phyloP scores from a whole-genome alignment of 2,797 vertebrate genomes.

The Coccyzus lansbergi region DNA sequence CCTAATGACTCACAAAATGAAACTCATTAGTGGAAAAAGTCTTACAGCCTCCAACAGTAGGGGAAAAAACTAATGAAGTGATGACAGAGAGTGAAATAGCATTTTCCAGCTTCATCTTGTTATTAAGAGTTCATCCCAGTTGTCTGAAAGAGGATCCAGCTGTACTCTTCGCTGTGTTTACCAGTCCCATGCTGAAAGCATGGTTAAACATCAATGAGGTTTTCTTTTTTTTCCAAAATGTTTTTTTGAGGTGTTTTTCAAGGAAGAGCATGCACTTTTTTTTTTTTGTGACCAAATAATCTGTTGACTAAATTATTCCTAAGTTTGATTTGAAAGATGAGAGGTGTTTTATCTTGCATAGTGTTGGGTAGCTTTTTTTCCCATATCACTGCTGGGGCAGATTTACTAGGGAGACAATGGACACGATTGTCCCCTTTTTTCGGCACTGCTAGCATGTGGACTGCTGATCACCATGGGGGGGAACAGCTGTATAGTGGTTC shows the following conservation, averaged over 20 bases:
- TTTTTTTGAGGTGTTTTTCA: no score
- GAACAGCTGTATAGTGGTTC: neutral
- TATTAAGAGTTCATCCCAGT: neutral
- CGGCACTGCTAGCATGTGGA: fast-evolving
- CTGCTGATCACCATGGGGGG: neutral
- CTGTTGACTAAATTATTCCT: neutral
- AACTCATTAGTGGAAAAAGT: slow-evolving; percentile 6
- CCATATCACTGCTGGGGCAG: neutral
- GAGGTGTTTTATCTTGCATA: neutral
- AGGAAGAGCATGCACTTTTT: neutral
- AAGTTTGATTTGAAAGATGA: neutral
- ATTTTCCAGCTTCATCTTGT: neutral
- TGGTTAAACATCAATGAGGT: neutral
- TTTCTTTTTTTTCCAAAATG: neutral
- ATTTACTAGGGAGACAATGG: neutral
- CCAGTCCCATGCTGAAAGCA: neutral
- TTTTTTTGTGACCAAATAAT: neutral
- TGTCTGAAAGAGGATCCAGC: slow-evolving; percentile 13
- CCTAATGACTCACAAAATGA: slow-evolving; percentile 25
- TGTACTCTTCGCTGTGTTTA: neutral
- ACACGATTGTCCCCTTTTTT: neutral
- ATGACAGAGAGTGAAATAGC: slow-evolving; percentile 20
- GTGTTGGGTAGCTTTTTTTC: neutral
- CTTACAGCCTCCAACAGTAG: neutral
- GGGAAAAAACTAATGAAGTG: slow-evolving; percentile 31